Percentiles rank a stretch among this genome's conserved stretches.
Evolutionary conservation across 2,113 vertebrate genomes (phyloP).

Genomic region (Lontra canadensis): DNA sequence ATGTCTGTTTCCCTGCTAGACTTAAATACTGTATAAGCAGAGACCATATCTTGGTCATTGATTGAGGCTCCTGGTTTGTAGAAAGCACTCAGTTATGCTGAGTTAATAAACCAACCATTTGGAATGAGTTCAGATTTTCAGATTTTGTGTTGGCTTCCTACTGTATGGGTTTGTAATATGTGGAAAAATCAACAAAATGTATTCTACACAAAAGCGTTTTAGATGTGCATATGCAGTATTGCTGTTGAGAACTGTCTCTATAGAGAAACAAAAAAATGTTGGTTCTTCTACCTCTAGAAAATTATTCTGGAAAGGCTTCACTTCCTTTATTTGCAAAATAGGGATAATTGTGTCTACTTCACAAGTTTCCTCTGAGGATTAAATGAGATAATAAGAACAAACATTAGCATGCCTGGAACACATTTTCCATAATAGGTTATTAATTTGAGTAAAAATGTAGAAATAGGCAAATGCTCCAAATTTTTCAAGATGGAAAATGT

Average conservation of each 20-base stretch:
- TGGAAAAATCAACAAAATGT: not conserved
- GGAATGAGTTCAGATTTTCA: not conserved
- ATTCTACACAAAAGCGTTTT: not conserved
- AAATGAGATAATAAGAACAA: slow-evolving; percentile 1
- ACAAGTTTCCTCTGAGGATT: not conserved
- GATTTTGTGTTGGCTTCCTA: slow-evolving; percentile 8
- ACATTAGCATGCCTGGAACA: not conserved
- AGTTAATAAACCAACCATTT: not conserved
- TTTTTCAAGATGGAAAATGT: slow-evolving; percentile 15
- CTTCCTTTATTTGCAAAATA: slow-evolving; percentile 17
- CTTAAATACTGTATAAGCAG: not conserved
- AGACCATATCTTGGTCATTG: not conserved
- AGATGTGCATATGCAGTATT: not conserved
- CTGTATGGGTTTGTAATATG: not conserved
- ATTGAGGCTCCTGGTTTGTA: not conserved
- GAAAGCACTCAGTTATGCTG: not conserved
- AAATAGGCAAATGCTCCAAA: not conserved
- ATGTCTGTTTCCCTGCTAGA: not conserved
- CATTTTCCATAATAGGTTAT: slow-evolving; percentile 20
- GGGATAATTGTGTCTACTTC: not conserved
- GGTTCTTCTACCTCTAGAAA: not conserved
- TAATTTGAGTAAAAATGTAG: slow-evolving; percentile 38
- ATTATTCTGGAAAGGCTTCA: not conserved
- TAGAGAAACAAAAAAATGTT: not conserved
- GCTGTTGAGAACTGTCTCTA: not conserved